Base-by-base conservation (phyloP, 2,797 vertebrate genomes). In the Coilia nasus region DNA sequence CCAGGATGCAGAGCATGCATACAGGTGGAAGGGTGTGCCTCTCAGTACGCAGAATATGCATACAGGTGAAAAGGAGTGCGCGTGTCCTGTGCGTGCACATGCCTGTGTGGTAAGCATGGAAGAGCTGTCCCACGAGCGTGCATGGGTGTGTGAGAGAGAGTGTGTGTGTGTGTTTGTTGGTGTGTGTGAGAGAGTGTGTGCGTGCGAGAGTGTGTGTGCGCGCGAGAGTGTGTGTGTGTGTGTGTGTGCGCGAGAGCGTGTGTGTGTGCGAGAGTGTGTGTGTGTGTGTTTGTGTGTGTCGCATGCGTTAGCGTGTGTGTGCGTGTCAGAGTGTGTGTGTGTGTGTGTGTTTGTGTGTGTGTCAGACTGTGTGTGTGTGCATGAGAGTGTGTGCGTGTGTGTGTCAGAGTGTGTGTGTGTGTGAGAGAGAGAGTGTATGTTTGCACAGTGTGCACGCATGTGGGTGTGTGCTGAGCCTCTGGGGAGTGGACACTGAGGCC, bases 401-500 rank as follows among this genome's bases (percentile, higher is more conserved):
- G 62, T 19, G 57, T 57, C 9, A 23, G n/a, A 57, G 56, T 54
- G n/a, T 82, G 82, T 17, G 56, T 82, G 25, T 84, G 46, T 56
- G 60, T 17, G 50, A 3, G 50, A 54, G 50, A 10, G 50, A 3
- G 50, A 54, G 14, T 54, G 83, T 60, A 35, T 31, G 41, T 64
- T 78, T 78, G 71, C 35, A 2, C 31, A 31, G 64, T 54, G n/a
- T 83, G 46, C 46, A 78, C 71, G 35, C 71, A 41, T 64, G 84
- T 84, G 82, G 47, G 86, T 56, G 83, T 83, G 86, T 83, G 90
- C 88, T 85, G 83, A 89, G 91, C 87, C 90, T 90, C 88, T 91
- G 82, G 90, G 88, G 92, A 90, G 89, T 88, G 90, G 91, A 93
- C 92, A 91, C 93, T 92, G 92, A 93, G 90, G 91, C 91, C 90